These are phyloP conservation scores for Porites lutea DNA, from an alignment of 64 coral and sea anemone genomes.

Conservation along the genomic window DNA sequence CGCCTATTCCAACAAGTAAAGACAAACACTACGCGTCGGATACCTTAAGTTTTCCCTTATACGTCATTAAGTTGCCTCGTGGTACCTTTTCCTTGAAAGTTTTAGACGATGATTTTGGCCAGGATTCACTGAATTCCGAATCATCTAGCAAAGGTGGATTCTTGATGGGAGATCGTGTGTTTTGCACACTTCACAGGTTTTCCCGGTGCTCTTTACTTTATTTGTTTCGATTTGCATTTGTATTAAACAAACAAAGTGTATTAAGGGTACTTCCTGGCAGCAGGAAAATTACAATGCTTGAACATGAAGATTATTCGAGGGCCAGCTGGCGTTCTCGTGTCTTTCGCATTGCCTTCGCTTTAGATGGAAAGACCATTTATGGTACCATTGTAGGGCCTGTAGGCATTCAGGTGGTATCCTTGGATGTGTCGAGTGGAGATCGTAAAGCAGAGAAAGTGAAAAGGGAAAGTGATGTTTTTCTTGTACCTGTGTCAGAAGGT, in stretches of 20 bases:
- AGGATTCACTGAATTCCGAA: background rate
- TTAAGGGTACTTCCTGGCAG: background rate
- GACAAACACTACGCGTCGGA: no score
- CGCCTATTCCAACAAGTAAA: no score
- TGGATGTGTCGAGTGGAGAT: background rate
- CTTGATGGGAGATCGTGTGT: conserved; percentile 3
- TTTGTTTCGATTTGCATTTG: background rate
- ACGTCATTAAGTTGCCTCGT: background rate
- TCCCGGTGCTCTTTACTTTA: no score
- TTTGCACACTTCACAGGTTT: no score
- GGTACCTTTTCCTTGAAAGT: background rate
- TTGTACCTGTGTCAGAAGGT: background rate
- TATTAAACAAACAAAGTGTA: background rate
- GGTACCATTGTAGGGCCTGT: background rate
- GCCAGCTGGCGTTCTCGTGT: background rate
- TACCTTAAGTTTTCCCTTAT: background rate
- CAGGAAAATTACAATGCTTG: background rate
- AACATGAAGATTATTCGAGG: background rate
- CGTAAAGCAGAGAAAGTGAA: background rate
- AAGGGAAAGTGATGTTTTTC: background rate
- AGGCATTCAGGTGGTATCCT: background rate
- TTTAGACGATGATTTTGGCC: background rate
- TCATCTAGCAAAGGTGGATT: background rate
- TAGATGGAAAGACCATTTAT: background rate
- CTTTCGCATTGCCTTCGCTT: background rate